Conservation (phyloP, 2,113 vertebrate genomes). For the Butorides virescens region DNA sequence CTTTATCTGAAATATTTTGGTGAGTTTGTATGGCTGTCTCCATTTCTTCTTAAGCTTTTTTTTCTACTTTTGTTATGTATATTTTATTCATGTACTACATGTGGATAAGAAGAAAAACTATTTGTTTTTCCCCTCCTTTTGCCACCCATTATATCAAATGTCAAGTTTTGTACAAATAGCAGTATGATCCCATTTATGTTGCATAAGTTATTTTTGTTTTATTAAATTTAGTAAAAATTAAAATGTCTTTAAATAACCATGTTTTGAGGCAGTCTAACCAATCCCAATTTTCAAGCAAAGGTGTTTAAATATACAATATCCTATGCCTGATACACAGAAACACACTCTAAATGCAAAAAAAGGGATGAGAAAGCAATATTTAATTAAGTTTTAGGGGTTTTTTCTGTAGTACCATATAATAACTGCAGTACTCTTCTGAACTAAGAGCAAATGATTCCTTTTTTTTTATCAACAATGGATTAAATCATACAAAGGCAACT, state of each 20-base stretch:
- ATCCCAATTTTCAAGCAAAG: not conserved
- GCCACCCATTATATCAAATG: not conserved
- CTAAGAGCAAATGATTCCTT: not conserved
- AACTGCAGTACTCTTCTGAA: not conserved
- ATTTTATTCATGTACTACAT: not conserved
- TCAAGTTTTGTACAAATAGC: not conserved
- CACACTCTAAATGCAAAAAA: not conserved
- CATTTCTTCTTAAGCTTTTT: not conserved
- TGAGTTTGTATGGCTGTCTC: not conserved
- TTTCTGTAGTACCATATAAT: not conserved
- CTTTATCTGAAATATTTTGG: not conserved
- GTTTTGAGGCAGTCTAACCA: not conserved
- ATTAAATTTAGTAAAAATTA: not conserved
- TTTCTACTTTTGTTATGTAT: not conserved
- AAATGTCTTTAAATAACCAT: not conserved
- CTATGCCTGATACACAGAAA: not conserved
- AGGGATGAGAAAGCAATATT: not conserved
- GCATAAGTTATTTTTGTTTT: not conserved
- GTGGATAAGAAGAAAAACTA: not conserved
- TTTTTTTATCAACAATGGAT: not conserved
- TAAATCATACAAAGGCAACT: not conserved
- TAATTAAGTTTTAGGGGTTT: not conserved
- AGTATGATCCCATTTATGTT: not conserved
- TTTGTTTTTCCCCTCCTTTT: not conserved
- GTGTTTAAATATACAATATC: not conserved